A percentile compares a stretch with the other conserved stretches of the same genome.
Conservation (phyloP, 2,797 vertebrate genomes). For the Phalanger gymnotis region DNA sequence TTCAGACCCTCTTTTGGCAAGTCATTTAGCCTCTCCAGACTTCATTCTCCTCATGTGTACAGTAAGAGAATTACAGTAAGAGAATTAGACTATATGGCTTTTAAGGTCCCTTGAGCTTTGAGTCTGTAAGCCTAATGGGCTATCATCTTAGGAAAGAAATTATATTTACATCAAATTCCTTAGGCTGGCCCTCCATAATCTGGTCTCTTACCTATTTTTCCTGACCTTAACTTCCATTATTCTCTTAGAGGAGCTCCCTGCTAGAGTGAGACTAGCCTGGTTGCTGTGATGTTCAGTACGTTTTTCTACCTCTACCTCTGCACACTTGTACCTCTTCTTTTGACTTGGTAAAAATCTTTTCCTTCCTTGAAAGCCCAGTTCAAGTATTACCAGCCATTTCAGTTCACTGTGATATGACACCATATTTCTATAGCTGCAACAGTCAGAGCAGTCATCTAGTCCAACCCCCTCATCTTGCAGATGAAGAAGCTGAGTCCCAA, state of each 20-base stretch:
- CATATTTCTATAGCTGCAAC: no score
- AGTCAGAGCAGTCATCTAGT: not conserved
- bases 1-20: not conserved
- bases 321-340: not conserved
- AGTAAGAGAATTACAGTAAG: not conserved
- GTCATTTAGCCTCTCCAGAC: not conserved
- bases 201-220: no score
- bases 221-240: no score
- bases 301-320: no score
- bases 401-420: not conserved
- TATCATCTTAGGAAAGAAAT: not conserved
- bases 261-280: no score
- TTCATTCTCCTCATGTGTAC: not conserved
- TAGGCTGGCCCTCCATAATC: not conserved
- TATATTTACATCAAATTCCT: not conserved
- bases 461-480: not conserved
- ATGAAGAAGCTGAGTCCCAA: not conserved
- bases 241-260: no score
- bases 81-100: not conserved
- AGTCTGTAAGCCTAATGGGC: not conserved
- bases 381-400: not conserved
- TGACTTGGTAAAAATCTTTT: no score
- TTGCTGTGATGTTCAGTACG: no score
- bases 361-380: not conserved
- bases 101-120: not conserved